Evolutionary conservation across 2,888 invertebrate genomes (phyloP).

Genomic region (Norana najaformis): DNA sequence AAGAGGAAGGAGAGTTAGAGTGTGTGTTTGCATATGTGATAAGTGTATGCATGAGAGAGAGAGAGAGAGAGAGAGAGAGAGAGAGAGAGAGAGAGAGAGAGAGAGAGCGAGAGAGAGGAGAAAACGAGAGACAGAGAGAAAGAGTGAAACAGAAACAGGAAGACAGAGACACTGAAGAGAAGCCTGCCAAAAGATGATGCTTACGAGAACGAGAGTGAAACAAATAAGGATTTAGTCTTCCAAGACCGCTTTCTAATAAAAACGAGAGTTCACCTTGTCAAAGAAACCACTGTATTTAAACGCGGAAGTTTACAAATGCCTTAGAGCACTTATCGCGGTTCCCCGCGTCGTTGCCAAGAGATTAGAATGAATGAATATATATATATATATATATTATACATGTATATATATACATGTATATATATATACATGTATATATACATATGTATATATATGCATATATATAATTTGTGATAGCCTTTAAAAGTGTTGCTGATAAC

Average conservation of each 20-base stretch:
- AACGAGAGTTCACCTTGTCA: neutral
- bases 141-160: neutral
- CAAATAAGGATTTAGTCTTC: neutral
- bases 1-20: neutral
- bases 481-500: too few species aligned
- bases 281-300: neutral
- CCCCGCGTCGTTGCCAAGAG: neutral
- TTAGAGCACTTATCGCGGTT: neutral
- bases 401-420: neutral
- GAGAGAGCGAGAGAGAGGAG: too few species aligned
- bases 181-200: neutral
- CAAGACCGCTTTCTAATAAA: neutral
- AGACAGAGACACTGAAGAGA: neutral
- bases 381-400: neutral
- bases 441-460: neutral
- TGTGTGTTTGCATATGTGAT: too few species aligned
- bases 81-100: too few species aligned
- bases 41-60: too few species aligned
- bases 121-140: too few species aligned
- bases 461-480: too few species aligned
- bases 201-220: constrained; percentile 4
- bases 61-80: too few species aligned
- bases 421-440: neutral
- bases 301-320: neutral
- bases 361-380: neutral